A percentile compares a stretch with the other conserved stretches of the same genome.
These are phyloP conservation scores for Lithophane socia DNA, from an alignment of 2,888 invertebrate genomes.

Conservation along the genomic window DNA sequence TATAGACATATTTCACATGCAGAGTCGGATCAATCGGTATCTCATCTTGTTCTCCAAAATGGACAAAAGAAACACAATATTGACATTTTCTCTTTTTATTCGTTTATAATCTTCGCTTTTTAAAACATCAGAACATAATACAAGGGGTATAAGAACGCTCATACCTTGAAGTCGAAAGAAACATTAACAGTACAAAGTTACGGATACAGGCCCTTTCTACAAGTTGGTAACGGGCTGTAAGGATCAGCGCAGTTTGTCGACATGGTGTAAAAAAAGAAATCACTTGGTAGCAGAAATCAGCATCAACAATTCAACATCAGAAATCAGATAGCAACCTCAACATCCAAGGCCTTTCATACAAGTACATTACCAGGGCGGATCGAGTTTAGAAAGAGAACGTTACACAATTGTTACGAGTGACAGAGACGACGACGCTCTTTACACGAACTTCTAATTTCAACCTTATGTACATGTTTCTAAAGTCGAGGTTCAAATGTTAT, in stretches of 20 bases:
- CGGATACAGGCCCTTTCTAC: not conserved
- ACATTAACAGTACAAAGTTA: conserved; percentile 25
- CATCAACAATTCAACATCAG: not conserved
- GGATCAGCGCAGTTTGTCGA: conserved; percentile 11
- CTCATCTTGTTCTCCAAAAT: not conserved
- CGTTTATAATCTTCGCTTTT: conserved; percentile 31
- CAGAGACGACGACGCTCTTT: not conserved
- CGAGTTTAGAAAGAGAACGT: not conserved
- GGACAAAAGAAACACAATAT: conserved; percentile 19
- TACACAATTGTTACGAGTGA: not conserved
- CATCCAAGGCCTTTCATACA: not conserved
- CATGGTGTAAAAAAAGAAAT: not conserved
- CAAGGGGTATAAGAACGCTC: conserved; percentile 22
- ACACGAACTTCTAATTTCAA: conserved; percentile 1
- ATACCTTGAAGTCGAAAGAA: conserved; percentile 16
- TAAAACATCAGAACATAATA: conserved; percentile 50
- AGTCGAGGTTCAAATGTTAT: not conserved
- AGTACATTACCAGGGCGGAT: not conserved
- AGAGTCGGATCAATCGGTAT: too few relatives aligned
- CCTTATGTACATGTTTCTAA: not conserved
- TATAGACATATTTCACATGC: too few relatives aligned
- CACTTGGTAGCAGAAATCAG: not conserved
- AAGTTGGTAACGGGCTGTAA: not conserved
- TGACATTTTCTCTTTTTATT: conserved; percentile 57
- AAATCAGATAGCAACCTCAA: not conserved